phyloP scores from a whole-genome alignment of 2,888 invertebrate species.

The Adelognathus sp. region DNA sequence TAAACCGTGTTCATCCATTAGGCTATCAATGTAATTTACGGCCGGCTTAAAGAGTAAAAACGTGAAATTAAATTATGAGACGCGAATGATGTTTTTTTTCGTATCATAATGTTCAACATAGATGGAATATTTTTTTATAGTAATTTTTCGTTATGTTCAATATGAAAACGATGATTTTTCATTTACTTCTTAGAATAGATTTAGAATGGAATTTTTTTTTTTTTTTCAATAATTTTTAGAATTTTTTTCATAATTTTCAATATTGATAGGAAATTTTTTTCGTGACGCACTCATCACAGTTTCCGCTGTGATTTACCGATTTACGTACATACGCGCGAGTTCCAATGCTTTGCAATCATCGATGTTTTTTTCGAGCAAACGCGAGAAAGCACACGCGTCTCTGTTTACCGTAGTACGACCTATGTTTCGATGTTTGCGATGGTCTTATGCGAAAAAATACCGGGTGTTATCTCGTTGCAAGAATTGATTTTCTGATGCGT shows the following conservation, averaged over 20 bases:
- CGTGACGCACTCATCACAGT: background rate
- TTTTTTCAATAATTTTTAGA: background rate
- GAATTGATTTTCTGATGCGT: slow-evolving; percentile 44
- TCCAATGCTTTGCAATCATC: slow-evolving; percentile 20
- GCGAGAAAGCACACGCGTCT: slow-evolving; percentile 32
- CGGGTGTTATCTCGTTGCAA: slow-evolving; percentile 43
- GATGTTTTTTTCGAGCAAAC: background rate
- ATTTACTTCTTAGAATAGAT: too few relatives aligned
- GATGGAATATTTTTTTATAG: too few relatives aligned
- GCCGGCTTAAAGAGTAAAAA: background rate
- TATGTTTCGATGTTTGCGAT: slow-evolving; percentile 48
- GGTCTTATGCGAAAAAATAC: slow-evolving; percentile 46
- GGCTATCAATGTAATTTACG: slow-evolving; percentile 35
- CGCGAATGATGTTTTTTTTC: slow-evolving; percentile 27
- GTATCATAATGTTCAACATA: too few relatives aligned
- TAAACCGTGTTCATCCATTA: slow-evolving; percentile 57
- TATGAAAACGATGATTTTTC: too few relatives aligned
- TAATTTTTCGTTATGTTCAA: slow-evolving; percentile 8
- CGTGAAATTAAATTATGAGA: slow-evolving; percentile 8
- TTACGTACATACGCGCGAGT: background rate
- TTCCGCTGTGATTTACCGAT: background rate
- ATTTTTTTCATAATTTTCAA: background rate
- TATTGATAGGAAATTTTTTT: slow-evolving; percentile 39
- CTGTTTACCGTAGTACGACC: slow-evolving; percentile 14
- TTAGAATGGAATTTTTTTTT: background rate